phyloP scores from a whole-genome alignment of 2,113 vertebrate genomes.

The Athene cunicularia region DNA sequence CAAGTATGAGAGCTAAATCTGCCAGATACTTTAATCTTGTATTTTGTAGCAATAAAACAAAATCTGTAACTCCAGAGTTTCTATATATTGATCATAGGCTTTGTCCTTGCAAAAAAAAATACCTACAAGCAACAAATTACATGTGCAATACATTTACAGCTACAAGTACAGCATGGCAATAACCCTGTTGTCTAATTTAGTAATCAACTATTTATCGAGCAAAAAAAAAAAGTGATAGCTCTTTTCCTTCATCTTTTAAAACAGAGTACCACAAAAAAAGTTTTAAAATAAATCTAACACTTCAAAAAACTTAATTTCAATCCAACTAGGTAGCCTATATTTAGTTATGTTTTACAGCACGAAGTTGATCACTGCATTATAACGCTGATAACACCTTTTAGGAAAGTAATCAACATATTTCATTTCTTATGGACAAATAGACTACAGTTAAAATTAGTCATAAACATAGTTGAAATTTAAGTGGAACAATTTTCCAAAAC shows the following conservation, averaged over 20 bases:
- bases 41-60: neutral
- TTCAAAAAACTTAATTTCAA: neutral
- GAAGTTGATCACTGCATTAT: neutral
- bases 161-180: neutral
- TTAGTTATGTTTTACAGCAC: neutral
- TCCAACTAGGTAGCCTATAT: neutral
- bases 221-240: neutral
- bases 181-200: neutral
- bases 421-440: neutral
- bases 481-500: neutral
- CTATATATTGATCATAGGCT: neutral
- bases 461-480: neutral
- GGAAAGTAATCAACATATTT: neutral
- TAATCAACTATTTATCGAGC: neutral
- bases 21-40: neutral
- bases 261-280: neutral
- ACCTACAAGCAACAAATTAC: neutral
- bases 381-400: neutral
- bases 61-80: neutral
- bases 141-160: neutral
- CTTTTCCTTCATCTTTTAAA: neutral
- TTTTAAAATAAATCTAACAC: neutral
- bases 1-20: neutral
- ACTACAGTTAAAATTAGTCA: neutral
- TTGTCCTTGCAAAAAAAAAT: neutral